These are phyloP conservation scores for Leptinotarsa undecemlineata DNA, from an alignment of 1,140 invertebrate species.

Conservation along the genomic window DNA sequence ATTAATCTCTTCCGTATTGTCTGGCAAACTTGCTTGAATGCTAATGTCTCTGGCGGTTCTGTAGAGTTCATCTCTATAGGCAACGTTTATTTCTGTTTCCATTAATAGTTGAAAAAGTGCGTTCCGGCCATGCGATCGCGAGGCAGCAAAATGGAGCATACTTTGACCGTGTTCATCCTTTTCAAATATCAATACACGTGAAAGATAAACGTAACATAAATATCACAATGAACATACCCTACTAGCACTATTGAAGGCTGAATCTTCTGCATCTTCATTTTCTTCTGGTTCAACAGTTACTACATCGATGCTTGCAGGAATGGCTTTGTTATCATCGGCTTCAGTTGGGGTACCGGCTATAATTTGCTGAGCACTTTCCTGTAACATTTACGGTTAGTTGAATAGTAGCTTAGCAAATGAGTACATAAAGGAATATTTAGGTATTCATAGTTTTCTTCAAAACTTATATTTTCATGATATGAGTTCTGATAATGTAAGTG, in stretches of 20 bases:
- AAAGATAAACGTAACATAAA: not conserved
- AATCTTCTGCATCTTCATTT: slow-evolving; percentile 51
- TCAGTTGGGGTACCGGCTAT: slow-evolving; percentile 39
- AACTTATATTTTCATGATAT: no score
- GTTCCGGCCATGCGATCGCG: slow-evolving; percentile 73
- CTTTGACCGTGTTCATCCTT: slow-evolving; percentile 87
- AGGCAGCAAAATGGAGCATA: slow-evolving; percentile 85
- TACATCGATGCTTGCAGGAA: slow-evolving; percentile 51
- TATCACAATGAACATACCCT: slow-evolving; percentile 57
- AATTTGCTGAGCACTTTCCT: slow-evolving; percentile 29
- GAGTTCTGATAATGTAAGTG: no score
- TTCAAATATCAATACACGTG: not conserved
- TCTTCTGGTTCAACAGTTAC: slow-evolving; percentile 52
- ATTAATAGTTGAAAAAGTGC: slow-evolving; percentile 76
- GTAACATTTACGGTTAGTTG: not conserved
- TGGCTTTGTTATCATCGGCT: slow-evolving; percentile 56
- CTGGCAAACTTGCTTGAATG: slow-evolving; percentile 71
- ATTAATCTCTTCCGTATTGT: slow-evolving; percentile 84
- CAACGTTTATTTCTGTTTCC: slow-evolving; percentile 77
- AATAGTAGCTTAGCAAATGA: no score
- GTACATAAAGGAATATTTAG: no score
- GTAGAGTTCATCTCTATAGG: slow-evolving; percentile 79
- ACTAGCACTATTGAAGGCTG: slow-evolving; percentile 64
- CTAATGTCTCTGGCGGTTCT: slow-evolving; percentile 86
- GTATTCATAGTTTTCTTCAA: no score